These are phyloP conservation scores for Peromyscus maniculatus DNA, from an alignment of 2,113 vertebrate species.

Conservation along the genomic window DNA sequence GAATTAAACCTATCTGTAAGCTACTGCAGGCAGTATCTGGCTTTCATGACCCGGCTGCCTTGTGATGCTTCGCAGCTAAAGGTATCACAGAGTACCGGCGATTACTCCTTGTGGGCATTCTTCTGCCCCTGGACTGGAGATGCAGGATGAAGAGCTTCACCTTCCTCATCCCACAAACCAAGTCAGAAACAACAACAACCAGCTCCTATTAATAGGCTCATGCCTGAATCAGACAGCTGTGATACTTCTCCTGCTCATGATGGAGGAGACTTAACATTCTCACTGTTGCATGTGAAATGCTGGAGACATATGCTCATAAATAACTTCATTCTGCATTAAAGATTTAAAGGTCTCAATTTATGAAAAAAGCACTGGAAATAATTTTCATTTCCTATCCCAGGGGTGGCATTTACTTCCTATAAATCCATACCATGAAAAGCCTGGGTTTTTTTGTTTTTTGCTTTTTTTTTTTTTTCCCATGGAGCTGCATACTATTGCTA, in stretches of 20 bases:
- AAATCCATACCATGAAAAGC: background rate
- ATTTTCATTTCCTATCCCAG: conserved; percentile 12
- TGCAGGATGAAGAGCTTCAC: background rate
- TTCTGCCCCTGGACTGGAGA: background rate
- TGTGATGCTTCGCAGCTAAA: background rate
- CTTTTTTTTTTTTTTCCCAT: background rate
- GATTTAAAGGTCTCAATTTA: conserved; percentile 43
- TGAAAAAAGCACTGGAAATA: conserved; percentile 45
- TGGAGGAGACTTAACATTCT: conserved; percentile 54
- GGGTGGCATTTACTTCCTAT: conserved; percentile 6
- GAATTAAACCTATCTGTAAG: background rate
- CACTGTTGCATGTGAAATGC: conserved; percentile 19
- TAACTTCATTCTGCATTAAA: conserved; percentile 49
- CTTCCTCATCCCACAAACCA: background rate
- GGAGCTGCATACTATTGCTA: background rate
- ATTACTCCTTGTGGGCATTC: background rate
- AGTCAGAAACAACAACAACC: background rate
- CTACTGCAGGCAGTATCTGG: background rate
- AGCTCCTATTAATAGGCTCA: conserved; percentile 3
- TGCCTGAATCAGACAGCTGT: background rate
- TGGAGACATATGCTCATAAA: background rate
- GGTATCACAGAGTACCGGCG: background rate
- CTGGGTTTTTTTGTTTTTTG: background rate
- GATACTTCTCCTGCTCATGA: background rate
- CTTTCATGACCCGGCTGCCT: background rate